Base-by-base conservation (phyloP, 92 coral and sea anemone species). In the Palythoa grandis region DNA sequence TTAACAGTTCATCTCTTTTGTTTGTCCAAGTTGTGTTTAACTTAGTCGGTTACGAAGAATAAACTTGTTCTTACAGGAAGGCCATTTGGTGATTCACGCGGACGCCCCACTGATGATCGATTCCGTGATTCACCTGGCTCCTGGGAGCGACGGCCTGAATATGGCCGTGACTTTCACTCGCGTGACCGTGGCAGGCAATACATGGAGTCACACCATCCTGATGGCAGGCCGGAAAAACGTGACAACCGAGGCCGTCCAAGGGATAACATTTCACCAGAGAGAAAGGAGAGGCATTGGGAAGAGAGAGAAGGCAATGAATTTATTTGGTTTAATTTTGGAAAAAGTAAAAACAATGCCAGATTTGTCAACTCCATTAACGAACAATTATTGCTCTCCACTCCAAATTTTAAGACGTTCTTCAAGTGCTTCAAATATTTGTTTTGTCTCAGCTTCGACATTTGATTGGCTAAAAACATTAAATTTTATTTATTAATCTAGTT, bases 41-140 rank as follows among this genome's bases (percentile, higher is more conserved):
- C 11, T 1, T 16, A 35, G 10, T 25, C 23, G 20, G 48, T 16
- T 17, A 74, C 8, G 35, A 74, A 9, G 12, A 22, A 8, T 22
- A 1, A 14, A 29, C 53, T 14, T 23, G 63, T 76, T 76, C 63
- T 25, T 14, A 40, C 58, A 76, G 95, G 94, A 48, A 88, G 95
- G 20, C 94, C 94, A 14, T 92, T 86, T 84, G 76, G 86, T 20
- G 95, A 94, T 83, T 80, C 85, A 7, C 79, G 92, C 11, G 83
- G 86, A 23, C 94, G 98, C 52, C 98, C 92, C 19, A 90, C 92
- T 40, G 98, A 88, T 16, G 94, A 95, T 52, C 89, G 97, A 39
- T 93, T 87, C 86, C 96, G 96, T 43, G 96, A 93, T 60, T 96
- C 91, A 78, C 92, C 95, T 19, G 89, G 99, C 87, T 95, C 93